Percentiles rank a stretch among this genome's conserved stretches.
phyloP scores from a whole-genome alignment of 2,888 invertebrate species.

The Calameuta filiformis region DNA sequence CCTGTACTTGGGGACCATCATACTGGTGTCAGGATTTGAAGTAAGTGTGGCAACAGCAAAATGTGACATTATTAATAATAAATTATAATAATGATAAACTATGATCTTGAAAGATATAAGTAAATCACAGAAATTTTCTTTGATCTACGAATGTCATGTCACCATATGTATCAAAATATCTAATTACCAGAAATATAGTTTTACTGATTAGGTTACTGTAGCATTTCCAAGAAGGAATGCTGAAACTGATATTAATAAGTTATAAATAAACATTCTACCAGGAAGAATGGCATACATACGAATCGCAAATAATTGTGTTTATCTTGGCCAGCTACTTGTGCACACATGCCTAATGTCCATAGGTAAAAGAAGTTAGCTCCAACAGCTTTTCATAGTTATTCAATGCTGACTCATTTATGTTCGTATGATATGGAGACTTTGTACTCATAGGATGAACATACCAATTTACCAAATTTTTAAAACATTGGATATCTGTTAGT shows the following conservation, averaged over 20 bases:
- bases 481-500: not conserved
- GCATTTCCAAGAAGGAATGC: not conserved
- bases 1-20: slow-evolving; percentile 83
- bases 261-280: not conserved
- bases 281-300: not conserved
- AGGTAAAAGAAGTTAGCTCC: not conserved
- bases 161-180: not conserved
- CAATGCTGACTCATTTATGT: slow-evolving; percentile 14
- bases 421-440: slow-evolving; percentile 11
- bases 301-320: not conserved
- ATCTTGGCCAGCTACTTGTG: not conserved
- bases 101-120: not conserved
- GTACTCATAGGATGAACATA: not conserved
- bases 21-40: slow-evolving; percentile 80
- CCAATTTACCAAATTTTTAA: not conserved
- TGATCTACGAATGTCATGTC: not conserved
- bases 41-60: slow-evolving; percentile 58
- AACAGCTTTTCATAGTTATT: slow-evolving; percentile 5
- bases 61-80: not conserved
- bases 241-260: not conserved
- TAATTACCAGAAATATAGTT: not conserved
- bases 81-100: not conserved
- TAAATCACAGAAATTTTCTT: not conserved
- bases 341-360: not conserved
- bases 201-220: not conserved